Base-by-base conservation (phyloP, 2,888 invertebrate genomes). In the Eupithecia subumbrata region DNA sequence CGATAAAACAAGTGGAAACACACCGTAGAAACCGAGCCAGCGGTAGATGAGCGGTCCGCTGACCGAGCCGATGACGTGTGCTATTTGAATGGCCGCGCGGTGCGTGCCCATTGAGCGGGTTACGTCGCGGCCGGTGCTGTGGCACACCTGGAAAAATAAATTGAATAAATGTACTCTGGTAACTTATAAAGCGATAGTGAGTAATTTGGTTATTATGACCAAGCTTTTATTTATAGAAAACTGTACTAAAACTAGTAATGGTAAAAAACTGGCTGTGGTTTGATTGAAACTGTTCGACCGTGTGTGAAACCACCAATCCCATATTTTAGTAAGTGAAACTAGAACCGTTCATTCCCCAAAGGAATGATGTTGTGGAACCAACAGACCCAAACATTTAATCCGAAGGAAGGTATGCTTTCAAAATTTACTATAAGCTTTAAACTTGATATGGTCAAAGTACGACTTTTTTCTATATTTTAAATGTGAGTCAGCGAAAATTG, bases 31-130 rank as follows among this genome's bases (percentile, higher is more conserved):
- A 77, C 97, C 97, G 60, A 97, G 95, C 84, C 95, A 92, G 71
- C 96, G 95, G 84, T 97, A 96, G 22, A 97, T 91, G n/a, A 97
- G 94, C 0, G 98, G 98, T 22, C 97, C 97, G n/a, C 97, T 87
- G 1, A 97, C 96, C 71, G 97, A 96, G 0, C 98, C 98, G 25
- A 92, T 78, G 52, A 95, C 93, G 80, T 94, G 93, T 2, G 94
- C 92, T 74, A 94, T 90, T 77, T 95, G 95, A 40, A 94, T 92
- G 68, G 94, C 91, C 16, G 95, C 95, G 5, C 95, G 90, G 81
- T 95, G 95, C 7, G 81, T 97, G 87, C 82, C 97, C 97, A 86
- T 97, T 92, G 81, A 97, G 95, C 84, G 89, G 0, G 95, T 95
- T 67, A 95, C 91, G 81, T 95, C 94, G 60, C 91, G 89, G 0